phyloP scores from a whole-genome alignment of 2,113 vertebrate genomes.

The Delphinapterus leucas region DNA sequence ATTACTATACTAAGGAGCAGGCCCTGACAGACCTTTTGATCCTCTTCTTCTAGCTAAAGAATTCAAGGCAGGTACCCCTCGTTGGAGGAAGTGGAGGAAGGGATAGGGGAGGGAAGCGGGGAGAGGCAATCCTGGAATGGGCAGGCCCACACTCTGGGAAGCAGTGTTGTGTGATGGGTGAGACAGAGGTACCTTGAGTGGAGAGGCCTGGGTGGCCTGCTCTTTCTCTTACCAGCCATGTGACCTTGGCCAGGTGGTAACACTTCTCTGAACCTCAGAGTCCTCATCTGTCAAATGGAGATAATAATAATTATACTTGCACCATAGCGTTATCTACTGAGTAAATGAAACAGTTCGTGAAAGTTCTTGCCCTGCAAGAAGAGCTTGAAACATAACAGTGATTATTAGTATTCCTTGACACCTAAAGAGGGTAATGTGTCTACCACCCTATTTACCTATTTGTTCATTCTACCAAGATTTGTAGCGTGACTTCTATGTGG shows the following conservation, averaged over 20 bases:
- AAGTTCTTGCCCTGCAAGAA: not conserved
- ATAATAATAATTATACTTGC: not conserved
- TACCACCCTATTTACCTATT: not conserved
- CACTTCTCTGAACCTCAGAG: not conserved
- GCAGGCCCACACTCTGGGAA: not conserved
- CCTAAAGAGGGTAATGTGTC: not conserved
- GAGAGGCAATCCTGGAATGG: not conserved
- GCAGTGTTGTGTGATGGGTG: fast-evolving
- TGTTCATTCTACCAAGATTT: not conserved
- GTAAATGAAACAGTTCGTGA: not conserved
- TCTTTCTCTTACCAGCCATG: not conserved
- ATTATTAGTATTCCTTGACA: not conserved
- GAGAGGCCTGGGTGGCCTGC: not conserved
- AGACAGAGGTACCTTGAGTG: not conserved
- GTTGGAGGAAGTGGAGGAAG: not conserved
- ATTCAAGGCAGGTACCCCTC: not conserved
- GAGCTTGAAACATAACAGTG: not conserved
- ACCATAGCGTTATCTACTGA: not conserved
- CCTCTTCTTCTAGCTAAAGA: not conserved
- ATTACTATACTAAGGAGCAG: not conserved
- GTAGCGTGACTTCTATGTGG: not conserved
- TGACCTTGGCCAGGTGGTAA: not conserved
- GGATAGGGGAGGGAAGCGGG: not conserved
- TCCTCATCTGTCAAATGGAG: not conserved
- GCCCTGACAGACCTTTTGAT: not conserved